Conservation (phyloP, 2,113 vertebrate genomes). For the Pholis gunnellus region DNA sequence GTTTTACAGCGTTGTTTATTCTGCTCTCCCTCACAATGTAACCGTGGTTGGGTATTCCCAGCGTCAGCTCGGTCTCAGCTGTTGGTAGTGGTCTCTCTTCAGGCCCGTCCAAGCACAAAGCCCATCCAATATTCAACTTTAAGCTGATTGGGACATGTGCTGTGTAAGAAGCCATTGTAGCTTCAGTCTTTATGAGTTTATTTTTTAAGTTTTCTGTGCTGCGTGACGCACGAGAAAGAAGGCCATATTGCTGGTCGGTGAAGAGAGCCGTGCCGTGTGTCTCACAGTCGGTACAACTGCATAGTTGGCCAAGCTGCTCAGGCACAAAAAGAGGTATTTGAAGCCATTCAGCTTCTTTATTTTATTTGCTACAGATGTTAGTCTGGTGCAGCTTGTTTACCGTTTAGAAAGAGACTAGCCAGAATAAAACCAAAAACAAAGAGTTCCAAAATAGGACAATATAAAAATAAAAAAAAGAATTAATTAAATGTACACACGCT, state of each 20-base stretch:
- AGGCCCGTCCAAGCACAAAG: constrained; percentile 22
- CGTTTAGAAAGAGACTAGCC: not conserved
- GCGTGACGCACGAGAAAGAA: constrained; percentile 21
- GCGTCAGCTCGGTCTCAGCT: constrained; percentile 47
- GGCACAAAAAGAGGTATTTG: constrained; percentile 30
- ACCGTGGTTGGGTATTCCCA: constrained; percentile 36
- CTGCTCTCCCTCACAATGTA: constrained; percentile 30
- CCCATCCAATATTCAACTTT: constrained; percentile 22
- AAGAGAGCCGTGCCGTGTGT: not conserved
- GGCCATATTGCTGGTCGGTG: not conserved
- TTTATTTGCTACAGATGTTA: constrained; percentile 43
- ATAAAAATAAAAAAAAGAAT: not conserved
- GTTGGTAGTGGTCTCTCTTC: constrained; percentile 42
- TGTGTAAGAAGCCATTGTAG: constrained; percentile 14
- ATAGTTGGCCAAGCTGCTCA: constrained; percentile 6
- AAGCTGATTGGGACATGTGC: constrained; percentile 5
- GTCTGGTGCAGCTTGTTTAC: constrained; percentile 14
- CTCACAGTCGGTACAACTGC: constrained; percentile 12
- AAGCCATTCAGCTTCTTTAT: constrained; percentile 11
- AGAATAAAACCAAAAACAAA: not conserved
- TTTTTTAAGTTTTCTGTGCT: constrained; percentile 3
- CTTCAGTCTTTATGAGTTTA: not conserved
- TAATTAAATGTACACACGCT: constrained; percentile 8
- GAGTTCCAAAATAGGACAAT: not conserved
- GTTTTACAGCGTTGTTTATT: constrained; percentile 59